These are phyloP conservation scores for Chelmon rostratus DNA, from an alignment of 2,797 vertebrate species.

Conservation along the genomic window DNA sequence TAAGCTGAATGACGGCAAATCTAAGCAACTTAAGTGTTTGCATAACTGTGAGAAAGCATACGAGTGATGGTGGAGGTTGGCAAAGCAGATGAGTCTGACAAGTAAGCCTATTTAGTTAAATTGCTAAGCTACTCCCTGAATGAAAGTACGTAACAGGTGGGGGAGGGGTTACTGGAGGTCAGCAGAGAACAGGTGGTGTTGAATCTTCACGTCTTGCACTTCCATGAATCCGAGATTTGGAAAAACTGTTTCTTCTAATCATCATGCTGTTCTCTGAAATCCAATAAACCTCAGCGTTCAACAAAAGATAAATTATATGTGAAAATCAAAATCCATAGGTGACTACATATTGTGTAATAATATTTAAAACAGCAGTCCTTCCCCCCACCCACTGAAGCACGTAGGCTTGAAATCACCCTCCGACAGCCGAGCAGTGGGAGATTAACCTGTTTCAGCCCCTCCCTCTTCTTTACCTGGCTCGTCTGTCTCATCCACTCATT, in stretches of 20 bases:
- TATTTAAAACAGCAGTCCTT: neutral
- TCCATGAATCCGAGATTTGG: constrained; percentile 19
- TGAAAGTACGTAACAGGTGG: constrained; percentile 64
- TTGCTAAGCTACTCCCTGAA: constrained; percentile 76
- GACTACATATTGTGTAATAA: neutral
- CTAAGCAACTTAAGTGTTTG: constrained; percentile 59
- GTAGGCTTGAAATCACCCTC: constrained; percentile 30
- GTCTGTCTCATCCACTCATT: constrained; percentile 74
- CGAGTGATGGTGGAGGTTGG: constrained; percentile 44
- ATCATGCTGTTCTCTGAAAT: neutral
- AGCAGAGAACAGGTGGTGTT: constrained; percentile 60
- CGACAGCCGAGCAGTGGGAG: constrained; percentile 29
- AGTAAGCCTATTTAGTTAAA: constrained; percentile 81
- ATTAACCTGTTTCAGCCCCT: constrained; percentile 57
- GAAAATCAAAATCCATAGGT: neutral
- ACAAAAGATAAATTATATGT: neutral
- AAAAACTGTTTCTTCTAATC: neutral
- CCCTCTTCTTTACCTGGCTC: constrained; percentile 67
- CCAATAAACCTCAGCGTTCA: neutral
- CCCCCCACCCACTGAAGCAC: neutral
- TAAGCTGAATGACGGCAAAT: constrained; percentile 32
- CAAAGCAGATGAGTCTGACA: constrained; percentile 73
- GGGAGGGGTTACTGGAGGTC: constrained; percentile 54
- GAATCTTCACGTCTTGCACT: constrained; percentile 27
- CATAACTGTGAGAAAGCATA: constrained; percentile 56